phyloP scores from a whole-genome alignment of 1,140 invertebrate genomes.

The Chionoecetes opilio region DNA sequence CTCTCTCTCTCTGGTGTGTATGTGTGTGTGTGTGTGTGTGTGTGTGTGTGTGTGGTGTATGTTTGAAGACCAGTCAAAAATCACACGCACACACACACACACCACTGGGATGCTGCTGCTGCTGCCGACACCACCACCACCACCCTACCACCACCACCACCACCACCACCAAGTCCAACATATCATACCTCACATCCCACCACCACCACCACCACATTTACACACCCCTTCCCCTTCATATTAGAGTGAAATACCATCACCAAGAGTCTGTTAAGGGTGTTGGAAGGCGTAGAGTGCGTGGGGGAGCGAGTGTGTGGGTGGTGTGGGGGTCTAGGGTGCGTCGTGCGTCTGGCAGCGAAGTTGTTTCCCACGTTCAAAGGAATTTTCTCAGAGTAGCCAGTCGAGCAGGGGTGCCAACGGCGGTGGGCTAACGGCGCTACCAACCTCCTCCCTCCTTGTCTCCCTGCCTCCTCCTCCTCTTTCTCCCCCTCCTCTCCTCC shows the following conservation, averaged over 20 bases:
- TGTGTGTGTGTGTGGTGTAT: too few species aligned
- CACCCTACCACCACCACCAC: neutral
- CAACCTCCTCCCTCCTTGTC: neutral
- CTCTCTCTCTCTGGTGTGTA: too few species aligned
- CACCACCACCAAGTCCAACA: neutral
- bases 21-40: too few species aligned
- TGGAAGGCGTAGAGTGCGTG: neutral
- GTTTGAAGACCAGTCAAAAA: neutral
- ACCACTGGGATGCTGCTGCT: neutral
- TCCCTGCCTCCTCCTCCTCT: neutral
- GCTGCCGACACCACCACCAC: neutral
- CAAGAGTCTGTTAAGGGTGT: neutral
- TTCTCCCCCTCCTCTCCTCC: neutral
- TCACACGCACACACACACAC: neutral
- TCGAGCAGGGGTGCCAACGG: neutral
- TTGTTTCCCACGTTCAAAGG: conserved; percentile 17
- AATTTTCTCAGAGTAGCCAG: conserved; percentile 21
- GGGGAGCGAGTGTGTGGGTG: neutral
- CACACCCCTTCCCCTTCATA: neutral
- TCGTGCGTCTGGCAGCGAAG: neutral
- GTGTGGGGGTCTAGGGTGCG: neutral
- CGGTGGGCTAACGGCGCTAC: neutral
- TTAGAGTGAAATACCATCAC: too few species aligned
- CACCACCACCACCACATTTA: neutral
- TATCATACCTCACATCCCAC: too few species aligned